Conservation (phyloP, 2,797 vertebrate species). For the Toxotes lorentzi region DNA sequence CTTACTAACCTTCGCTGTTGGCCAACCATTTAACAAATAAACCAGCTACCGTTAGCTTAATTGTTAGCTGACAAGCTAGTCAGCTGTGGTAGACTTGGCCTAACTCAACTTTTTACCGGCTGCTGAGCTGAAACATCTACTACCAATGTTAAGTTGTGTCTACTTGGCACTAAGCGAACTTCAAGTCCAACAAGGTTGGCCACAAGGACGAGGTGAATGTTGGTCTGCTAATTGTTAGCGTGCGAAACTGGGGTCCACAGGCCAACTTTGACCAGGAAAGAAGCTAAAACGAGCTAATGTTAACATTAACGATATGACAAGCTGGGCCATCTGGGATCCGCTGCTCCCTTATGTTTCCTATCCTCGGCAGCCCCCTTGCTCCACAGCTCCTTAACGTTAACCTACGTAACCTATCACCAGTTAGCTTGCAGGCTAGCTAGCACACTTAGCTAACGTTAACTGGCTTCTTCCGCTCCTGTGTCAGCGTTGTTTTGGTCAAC, state of each 20-base stretch:
- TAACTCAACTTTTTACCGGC: neutral
- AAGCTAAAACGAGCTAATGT: slow-evolving; percentile 19
- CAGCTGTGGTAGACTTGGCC: slow-evolving; percentile 12
- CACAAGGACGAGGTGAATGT: slow-evolving; percentile 74
- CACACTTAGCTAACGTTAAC: slow-evolving; percentile 46
- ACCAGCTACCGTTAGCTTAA: slow-evolving; percentile 26
- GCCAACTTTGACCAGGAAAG: slow-evolving; percentile 49
- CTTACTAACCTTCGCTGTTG: slow-evolving; percentile 57
- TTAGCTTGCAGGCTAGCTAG: slow-evolving; percentile 60
- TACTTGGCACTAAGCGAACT: slow-evolving; percentile 41
- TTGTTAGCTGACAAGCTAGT: slow-evolving; percentile 28
- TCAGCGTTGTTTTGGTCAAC: slow-evolving; percentile 50
- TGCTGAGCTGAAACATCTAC: neutral
- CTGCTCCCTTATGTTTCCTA: slow-evolving; percentile 27
- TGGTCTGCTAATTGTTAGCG: slow-evolving; percentile 52
- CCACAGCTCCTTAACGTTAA: slow-evolving; percentile 55
- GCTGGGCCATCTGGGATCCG: slow-evolving; percentile 28
- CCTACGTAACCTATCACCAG: slow-evolving; percentile 54
- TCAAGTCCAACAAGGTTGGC: slow-evolving; percentile 74
- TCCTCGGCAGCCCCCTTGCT: slow-evolving; percentile 61
- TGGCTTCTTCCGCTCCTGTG: slow-evolving; percentile 60
- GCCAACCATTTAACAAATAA: slow-evolving; percentile 31
- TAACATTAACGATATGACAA: slow-evolving; percentile 5
- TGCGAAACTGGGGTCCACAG: slow-evolving; percentile 35
- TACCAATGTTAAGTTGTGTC: neutral